Evolutionary conservation across 2,113 vertebrate species (phyloP), one percentile per base, ranked within the genome.

Genomic region (Petromus typicus): DNA sequence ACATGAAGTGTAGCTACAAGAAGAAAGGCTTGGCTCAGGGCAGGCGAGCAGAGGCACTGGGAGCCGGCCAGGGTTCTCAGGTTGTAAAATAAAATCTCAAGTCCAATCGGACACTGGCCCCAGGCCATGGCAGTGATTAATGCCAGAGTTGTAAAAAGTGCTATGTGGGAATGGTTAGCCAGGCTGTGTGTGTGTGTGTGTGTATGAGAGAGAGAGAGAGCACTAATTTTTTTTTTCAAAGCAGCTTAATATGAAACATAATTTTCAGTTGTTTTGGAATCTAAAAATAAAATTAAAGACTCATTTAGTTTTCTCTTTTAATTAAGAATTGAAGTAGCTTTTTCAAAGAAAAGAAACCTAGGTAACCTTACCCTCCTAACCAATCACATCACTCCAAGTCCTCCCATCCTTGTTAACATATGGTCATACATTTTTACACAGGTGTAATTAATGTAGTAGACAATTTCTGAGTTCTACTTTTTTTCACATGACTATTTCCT

Each of bases 1-100:
- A 76, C 54, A 32, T 89, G 85, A 92, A 83, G 76, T 94, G 86
- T 2, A 84, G 79, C 54, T 83, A 83, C 59, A 57, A 95, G 89
- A 97, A 96, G 91, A 96, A 96, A 97, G 95, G n/a, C 86, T 96
- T 92, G 45, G 83, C 94, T 93, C n/a, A 0, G 83, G 83, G 78
- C 89, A 93, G 69, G 89, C 64, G 23, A 96, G 93, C 83, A 93
- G 86, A 95, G 91, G 75, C 85, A 13, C 94, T 96, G 97, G 96
- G 96, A 97, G 91, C 90, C 76, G 84, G 97, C 97, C 97, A 97
- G 89, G 48, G 86, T 96, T 97, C 95, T 98, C 97, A 97, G 97
- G 96, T 96, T 97, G 97, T 97, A 97, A 98, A 98, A 96, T 97
- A 96, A 98, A 97, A 97, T 97, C 94, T 96, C 95, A 75, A 96